These are phyloP conservation scores for Nemopilema nomurai DNA, from an alignment of 30 jellyfish, hydroid and myxozoan species.

Conservation along the genomic window DNA sequence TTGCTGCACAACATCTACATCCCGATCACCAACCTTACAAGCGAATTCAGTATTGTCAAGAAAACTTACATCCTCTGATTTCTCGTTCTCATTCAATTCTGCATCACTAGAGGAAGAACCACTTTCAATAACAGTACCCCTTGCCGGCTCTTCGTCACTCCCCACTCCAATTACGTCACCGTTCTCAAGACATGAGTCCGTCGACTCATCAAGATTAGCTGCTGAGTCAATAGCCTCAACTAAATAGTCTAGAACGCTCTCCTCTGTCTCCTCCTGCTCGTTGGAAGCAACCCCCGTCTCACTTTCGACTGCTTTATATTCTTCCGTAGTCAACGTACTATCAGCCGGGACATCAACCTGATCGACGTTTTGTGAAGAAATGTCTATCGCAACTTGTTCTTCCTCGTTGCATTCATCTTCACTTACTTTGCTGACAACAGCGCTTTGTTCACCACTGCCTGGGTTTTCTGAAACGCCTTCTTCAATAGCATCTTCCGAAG, in stretches of 20 bases:
- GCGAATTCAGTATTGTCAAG: neutral
- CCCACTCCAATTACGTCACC: neutral
- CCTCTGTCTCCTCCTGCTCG: slow-evolving; percentile 12
- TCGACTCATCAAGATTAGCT: slow-evolving; percentile 17
- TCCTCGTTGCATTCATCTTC: neutral
- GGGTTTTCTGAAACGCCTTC: neutral
- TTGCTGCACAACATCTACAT: neutral
- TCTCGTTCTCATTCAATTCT: neutral
- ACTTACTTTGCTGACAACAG: neutral
- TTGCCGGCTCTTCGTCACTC: neutral
- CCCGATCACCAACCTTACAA: neutral
- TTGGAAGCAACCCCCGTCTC: neutral
- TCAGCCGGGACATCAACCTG: neutral
- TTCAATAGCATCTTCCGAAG: neutral
- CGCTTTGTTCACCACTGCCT: neutral
- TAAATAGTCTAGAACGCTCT: slow-evolving; percentile 24
- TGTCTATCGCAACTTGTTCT: neutral
- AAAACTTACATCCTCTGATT: neutral
- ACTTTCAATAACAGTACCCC: neutral
- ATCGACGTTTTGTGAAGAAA: neutral
- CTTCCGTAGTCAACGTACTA: neutral
- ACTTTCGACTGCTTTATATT: neutral
- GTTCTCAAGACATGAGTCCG: neutral
- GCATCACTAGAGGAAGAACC: neutral
- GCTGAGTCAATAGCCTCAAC: slow-evolving; percentile 21